A percentile compares a stretch with the other conserved stretches of the same genome.
Conservation (phyloP, 2,797 vertebrate genomes). For the Botia kubotai region DNA sequence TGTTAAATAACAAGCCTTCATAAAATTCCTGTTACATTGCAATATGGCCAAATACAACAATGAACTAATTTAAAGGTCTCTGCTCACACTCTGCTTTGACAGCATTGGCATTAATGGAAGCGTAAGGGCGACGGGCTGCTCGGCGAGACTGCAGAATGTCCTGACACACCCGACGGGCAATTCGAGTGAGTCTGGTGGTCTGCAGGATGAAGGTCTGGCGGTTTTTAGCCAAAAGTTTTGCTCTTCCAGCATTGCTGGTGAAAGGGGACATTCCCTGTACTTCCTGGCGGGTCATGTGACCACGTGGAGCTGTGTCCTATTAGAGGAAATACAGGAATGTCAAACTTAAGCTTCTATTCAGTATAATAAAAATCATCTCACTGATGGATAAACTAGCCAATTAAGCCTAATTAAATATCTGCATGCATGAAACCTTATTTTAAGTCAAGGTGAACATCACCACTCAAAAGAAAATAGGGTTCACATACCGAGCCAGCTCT, state of each 20-base stretch:
- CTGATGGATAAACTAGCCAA: neutral
- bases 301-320: conserved; percentile 81
- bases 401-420: neutral
- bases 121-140: conserved; percentile 89
- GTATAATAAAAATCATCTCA: neutral
- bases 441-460: neutral
- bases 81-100: conserved; percentile 93
- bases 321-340: neutral
- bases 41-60: neutral
- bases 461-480: neutral
- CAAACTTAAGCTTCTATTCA: neutral
- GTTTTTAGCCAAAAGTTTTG: conserved; percentile 94
- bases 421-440: neutral
- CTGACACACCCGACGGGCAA: conserved; percentile 90
- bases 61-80: neutral
- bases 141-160: conserved; percentile 91
- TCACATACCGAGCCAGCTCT: conserved; percentile 83
- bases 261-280: conserved; percentile 91
- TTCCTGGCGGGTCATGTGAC: conserved; percentile 89
- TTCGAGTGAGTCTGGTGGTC: conserved; percentile 92
- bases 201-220: conserved; percentile 93
- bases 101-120: conserved; percentile 92
- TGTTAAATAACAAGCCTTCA: neutral
- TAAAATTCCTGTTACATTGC: neutral
- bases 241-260: conserved; percentile 89